Percentiles rank a stretch among this genome's conserved stretches.
phyloP scores from a whole-genome alignment of 1,140 invertebrate genomes.

The Apis mellifera region Amel_HAv3.1 CM009944.2:7574001-7574500 shows the following conservation, averaged over 20 bases:
- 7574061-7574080: not conserved
- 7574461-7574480: no score
- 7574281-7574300: conserved; percentile 55
- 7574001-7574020: not conserved
- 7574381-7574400: conserved; percentile 27
- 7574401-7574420: no score
- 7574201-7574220: not conserved
- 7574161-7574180: conserved; percentile 26
- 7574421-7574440: conserved; percentile 17
- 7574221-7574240: not conserved
- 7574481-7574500: no score
- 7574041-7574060: conserved; percentile 37
- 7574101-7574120: conserved; percentile 36
- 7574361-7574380: not conserved
- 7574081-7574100: conserved; percentile 20
- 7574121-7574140: conserved; percentile 28
- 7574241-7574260: not conserved
- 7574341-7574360: not conserved
- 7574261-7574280: conserved; percentile 46
- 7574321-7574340: conserved; percentile 36
- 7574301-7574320: conserved; percentile 30
- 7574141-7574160: conserved; percentile 53
- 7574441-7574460: not conserved
- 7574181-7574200: not conserved
- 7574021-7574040: not conserved